Evolutionary conservation across 1,140 invertebrate species (phyloP), one percentile per base, ranked within the genome.

Genomic region (Halesus radiatus): DNA sequence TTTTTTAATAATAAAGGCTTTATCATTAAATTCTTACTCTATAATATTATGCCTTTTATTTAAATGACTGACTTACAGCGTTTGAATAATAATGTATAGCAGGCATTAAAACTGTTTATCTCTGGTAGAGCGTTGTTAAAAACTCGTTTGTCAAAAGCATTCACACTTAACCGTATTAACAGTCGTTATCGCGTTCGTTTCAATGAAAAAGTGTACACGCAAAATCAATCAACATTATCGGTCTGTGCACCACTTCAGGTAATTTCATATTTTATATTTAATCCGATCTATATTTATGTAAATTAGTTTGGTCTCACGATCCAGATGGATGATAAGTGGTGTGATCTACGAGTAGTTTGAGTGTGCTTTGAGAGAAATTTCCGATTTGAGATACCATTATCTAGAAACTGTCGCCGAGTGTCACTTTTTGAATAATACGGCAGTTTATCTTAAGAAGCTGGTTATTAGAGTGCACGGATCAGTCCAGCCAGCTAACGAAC

Each of bases 181-280:
- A 60, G 18, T 22, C 18, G 18, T 6, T 18, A 23, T 23, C 56
- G 18, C 18, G 10, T 22, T 23, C 20, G 18, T 6, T 58, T 22
- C 18, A 20, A 20, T 13, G 18, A 22, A 60, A 60, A 60, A 60
- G 5, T 18, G 56, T 23, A 60, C 56, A 60, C 20, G 56, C 56
- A 18, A 60, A 60, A 22, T 60, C 56, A 6, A 60, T 60, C 56
- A 60, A 6, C 56, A 10, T 60, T 60, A 60, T 60, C 56, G 20
- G 16, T 60, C 23, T 60, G n/a, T 20, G 8, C 23, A 20, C 8
- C 18, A 23, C 23, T 60, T 60, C 56, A 3, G 56, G 56, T 60
- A 60, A 60, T 60, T 58, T 29, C 26, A 29, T 29, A 29, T 29
- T 29, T 18, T 3, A 60, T 45, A 45, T 45, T 45, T 45, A 45